Conservation (phyloP, 2,888 invertebrate genomes). For the Biston betularia region DNA sequence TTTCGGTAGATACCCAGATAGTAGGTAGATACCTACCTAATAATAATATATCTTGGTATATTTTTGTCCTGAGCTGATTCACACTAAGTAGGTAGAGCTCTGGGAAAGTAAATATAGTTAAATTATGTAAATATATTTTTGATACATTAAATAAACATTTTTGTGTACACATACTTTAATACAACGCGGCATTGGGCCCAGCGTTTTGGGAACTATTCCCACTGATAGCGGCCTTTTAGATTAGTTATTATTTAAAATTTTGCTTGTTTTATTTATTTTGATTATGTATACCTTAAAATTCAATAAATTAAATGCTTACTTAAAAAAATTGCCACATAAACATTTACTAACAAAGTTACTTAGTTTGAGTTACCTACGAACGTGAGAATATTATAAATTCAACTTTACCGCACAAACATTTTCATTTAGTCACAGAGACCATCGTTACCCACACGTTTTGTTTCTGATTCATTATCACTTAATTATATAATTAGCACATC, state of each 20-base stretch:
- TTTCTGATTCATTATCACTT: conserved; percentile 1
- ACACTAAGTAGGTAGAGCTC: neutral
- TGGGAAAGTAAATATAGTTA: conserved; percentile 12
- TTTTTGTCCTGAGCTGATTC: neutral
- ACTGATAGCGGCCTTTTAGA: too few relatives aligned
- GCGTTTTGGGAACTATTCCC: too few relatives aligned
- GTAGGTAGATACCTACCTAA: neutral
- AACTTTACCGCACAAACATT: conserved; percentile 13
- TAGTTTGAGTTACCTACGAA: too few relatives aligned
- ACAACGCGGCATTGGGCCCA: too few relatives aligned
- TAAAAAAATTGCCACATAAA: too few relatives aligned
- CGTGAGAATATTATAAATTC: conserved; percentile 29
- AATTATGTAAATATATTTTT: conserved; percentile 9
- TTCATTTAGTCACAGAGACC: conserved; percentile 31
- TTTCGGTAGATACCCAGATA: too few relatives aligned
- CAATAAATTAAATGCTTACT: too few relatives aligned
- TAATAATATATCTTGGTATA: neutral
- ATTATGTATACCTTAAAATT: neutral
- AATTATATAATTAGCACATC: neutral
- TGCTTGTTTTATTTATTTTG: neutral
- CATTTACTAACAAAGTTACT: too few relatives aligned
- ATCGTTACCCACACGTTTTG: conserved; percentile 24
- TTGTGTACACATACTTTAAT: neutral
- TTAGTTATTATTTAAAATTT: too few relatives aligned
- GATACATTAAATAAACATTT: conserved; percentile 17